Base-by-base conservation (phyloP, 2,888 invertebrate genomes). In the Aphidoletes aphidimyza region DNA sequence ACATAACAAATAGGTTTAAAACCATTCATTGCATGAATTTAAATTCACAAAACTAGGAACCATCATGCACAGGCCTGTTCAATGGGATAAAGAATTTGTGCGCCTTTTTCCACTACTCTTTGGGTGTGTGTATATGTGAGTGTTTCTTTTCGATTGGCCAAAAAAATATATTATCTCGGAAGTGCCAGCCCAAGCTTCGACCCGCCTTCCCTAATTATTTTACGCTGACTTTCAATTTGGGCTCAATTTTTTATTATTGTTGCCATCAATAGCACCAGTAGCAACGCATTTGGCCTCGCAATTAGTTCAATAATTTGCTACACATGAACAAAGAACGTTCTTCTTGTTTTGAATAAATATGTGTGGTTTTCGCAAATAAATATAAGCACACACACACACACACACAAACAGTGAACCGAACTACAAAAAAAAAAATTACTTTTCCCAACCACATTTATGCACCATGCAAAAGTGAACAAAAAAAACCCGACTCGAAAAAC, bases 281-380 rank as follows among this genome's bases (percentile, higher is more conserved):
- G n/a, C n/a, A n/a, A n/a, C n/a, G n/a, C n/a, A n/a, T n/a, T n/a
- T n/a, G n/a, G 69, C 34, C n/a, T 69, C 14, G n/a, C n/a, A 34
- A 14, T 9, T 22, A 69, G 69, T 69, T 69, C 69, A 69, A 69
- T 69, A 69, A 69, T 69, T 69, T 69, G 69, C 9, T 69, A 69
- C 69, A 69, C 34, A 69, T 30, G 69, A 69, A 69, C 30, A 69
- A 69, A 69, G 69, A 2, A 69, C 26, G 30, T 30, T 69, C 69
- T 69, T 30, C 69, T 2, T 69, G 8, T 47, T 54, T 69, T 69
- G 69, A 69, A 69, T 69, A 69, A 69, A 69, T n/a, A 69, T 69
- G 69, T 69, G 69, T 30, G 69, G 69, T 26, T 69, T 69, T 26
- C 17, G 69, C 11, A 69, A 69, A 69, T 69, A 26, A 54, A 54